Evolutionary conservation across 2,113 vertebrate species (phyloP), one percentile per base, ranked within the genome.

Genomic region (Merops nubicus): DNA sequence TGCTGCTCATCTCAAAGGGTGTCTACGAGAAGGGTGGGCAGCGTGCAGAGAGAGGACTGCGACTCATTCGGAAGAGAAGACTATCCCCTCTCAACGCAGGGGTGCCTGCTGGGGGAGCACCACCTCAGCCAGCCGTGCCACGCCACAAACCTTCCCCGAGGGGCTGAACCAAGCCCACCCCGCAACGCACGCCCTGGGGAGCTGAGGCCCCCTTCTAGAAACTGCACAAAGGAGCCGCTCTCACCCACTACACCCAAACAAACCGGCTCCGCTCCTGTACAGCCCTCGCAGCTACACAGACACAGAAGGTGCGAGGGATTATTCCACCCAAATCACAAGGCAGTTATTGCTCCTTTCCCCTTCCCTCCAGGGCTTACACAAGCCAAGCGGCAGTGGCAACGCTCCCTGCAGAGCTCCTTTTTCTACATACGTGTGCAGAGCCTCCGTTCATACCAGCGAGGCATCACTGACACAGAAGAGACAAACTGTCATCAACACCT

Each of bases 291-390:
- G 93, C 74, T 65, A 94, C 74, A 85, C 69, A 93, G 95, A 88
- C 92, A 90, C 95, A 96, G 96, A 97, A 97, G 88, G 93, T 95
- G 96, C 19, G 83, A 97, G 91, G 88, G 95, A 96, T 91, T 96
- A 94, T 96, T 93, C 86, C 76, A 93, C 85, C 91, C 91, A 91
- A 96, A 95, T 93, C 78, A 84, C 83, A 93, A 93, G 85, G 77
- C 73, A 96, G 60, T 38, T 81, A 94, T 57, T 93, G 95, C 95
- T 96, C 96, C 93, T 94, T 93, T 95, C 79, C 89, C 56, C 64
- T 93, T 70, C 91, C 88, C 69, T 64, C 60, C 47, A 48, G 76
- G 81, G 86, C 64, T 95, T 53, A 31, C 48, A 89, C 68, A 81
- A 93, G 88, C 93, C 92, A 93, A 60, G 38, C 15, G 26, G 76